phyloP scores from a whole-genome alignment of 2,113 vertebrate genomes.

The Sebastes fasciatus region DNA sequence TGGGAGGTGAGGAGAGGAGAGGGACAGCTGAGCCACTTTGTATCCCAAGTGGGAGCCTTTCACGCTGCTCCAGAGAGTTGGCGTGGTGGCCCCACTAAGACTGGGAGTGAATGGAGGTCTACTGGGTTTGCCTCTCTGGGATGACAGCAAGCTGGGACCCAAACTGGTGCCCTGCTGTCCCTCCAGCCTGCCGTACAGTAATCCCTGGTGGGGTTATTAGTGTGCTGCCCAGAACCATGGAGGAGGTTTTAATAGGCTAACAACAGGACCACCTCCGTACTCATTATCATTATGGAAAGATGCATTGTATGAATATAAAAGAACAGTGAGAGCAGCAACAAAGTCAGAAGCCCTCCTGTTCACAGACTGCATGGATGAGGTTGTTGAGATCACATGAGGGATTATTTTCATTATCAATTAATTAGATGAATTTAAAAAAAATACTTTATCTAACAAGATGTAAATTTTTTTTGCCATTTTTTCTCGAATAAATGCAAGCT shows the following conservation, averaged over 20 bases:
- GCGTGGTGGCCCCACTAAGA: constrained; percentile 36
- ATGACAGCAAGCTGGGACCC: constrained; percentile 66
- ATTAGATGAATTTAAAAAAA: not conserved
- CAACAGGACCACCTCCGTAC: constrained; percentile 60
- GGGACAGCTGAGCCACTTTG: constrained; percentile 75
- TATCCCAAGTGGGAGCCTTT: constrained; percentile 69
- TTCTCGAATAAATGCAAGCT: not conserved
- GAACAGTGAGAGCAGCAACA: constrained; percentile 13
- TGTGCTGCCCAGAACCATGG: constrained; percentile 49
- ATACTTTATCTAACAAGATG: not conserved
- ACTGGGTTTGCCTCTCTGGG: constrained; percentile 36
- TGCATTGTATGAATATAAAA: constrained; percentile 38
- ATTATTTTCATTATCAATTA: not conserved
- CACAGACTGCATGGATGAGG: not conserved
- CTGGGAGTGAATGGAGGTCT: constrained; percentile 56
- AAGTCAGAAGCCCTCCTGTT: not conserved
- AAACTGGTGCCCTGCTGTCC: constrained; percentile 63
- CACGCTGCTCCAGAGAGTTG: constrained; percentile 48
- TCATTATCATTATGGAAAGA: constrained; percentile 55
- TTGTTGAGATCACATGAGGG: not conserved
- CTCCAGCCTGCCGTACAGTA: constrained; percentile 66
- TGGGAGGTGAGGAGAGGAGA: constrained; percentile 64
- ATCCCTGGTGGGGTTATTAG: constrained; percentile 77
- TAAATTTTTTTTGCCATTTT: not conserved
- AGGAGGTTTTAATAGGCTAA: constrained; percentile 70